Conservation (phyloP, 2,888 invertebrate species). For the Hipparchia semele region DNA sequence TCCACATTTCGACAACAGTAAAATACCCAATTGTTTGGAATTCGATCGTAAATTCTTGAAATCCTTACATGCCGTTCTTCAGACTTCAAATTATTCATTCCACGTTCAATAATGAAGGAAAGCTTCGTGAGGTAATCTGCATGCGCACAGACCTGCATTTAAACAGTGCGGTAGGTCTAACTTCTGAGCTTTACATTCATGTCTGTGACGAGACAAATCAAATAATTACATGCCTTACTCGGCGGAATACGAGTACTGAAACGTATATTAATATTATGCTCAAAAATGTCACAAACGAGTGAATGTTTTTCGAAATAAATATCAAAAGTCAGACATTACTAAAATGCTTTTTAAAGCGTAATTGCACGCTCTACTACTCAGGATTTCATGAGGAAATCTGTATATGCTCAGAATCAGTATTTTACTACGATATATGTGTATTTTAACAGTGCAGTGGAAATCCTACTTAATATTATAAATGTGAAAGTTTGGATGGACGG, state of each 20-base stretch:
- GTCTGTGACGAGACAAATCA: neutral
- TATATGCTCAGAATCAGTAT: neutral
- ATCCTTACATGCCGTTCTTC: neutral
- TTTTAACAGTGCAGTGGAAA: neutral
- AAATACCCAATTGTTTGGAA: neutral
- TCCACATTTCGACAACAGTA: no score
- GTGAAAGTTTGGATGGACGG: no score
- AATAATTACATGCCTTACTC: neutral
- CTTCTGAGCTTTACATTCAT: neutral
- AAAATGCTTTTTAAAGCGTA: no score
- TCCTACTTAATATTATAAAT: no score
- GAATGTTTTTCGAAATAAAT: no score
- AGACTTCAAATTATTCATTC: neutral
- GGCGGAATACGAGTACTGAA: neutral
- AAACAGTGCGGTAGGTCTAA: constrained; percentile 1
- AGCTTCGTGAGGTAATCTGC: constrained; percentile 2
- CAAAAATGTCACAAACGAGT: no score
- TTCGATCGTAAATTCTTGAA: neutral
- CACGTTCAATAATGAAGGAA: neutral
- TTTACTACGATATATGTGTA: neutral
- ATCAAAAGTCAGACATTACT: no score
- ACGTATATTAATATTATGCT: neutral
- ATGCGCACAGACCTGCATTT: neutral
- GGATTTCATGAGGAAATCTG: constrained; percentile 2
- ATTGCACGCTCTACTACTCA: neutral